Conservation (phyloP, 2,888 invertebrate genomes). For the Unio delphinus region DNA sequence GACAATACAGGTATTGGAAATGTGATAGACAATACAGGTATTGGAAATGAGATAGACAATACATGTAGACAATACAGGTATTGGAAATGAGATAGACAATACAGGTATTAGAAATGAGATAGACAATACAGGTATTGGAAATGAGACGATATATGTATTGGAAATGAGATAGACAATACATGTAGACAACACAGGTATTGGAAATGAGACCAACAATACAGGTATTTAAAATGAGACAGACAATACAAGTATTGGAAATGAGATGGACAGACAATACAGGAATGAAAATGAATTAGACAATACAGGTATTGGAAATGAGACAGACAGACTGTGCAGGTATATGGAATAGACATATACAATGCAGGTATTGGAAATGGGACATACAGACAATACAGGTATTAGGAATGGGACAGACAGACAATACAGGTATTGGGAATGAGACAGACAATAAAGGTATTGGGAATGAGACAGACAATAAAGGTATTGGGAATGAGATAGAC, state of each 20-base stretch:
- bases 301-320: slow-evolving; percentile 78
- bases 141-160: background rate
- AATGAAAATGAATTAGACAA: slow-evolving; percentile 81
- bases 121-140: background rate
- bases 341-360: too few relatives aligned
- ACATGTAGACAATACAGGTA: too few relatives aligned
- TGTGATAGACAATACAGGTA: too few relatives aligned
- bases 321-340: background rate
- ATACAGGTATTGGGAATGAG: background rate
- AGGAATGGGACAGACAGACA: slow-evolving; percentile 6
- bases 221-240: slow-evolving; percentile 78
- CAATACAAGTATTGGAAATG: slow-evolving; percentile 82
- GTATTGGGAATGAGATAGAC: slow-evolving; percentile 70
- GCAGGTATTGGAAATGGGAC: background rate
- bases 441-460: slow-evolving; percentile 84
- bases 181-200: slow-evolving; percentile 76
- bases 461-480: slow-evolving; percentile 82
- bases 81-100: too few relatives aligned
- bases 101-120: too few relatives aligned
- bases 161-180: slow-evolving; percentile 87
- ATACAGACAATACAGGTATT: slow-evolving; percentile 91
- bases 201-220: background rate
- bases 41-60: too few relatives aligned
- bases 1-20: too few relatives aligned
- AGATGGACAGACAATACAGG: background rate